Conservation (phyloP, 2,888 invertebrate genomes). For the Tortrix viridana region DNA sequence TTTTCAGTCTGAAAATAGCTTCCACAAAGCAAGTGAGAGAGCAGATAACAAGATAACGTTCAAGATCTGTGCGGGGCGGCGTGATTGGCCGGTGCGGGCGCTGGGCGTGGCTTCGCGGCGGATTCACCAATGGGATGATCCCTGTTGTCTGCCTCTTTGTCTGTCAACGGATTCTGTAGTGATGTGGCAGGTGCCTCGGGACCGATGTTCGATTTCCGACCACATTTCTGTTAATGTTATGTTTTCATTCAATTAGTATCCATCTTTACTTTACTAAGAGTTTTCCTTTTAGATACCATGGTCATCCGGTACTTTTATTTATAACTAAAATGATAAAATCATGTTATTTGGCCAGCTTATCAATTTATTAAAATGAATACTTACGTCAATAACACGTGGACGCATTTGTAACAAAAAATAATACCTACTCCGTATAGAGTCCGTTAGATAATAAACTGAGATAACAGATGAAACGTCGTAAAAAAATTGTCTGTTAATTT, state of each 20-base stretch:
- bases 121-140: slow-evolving; percentile 85
- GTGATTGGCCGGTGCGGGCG: slow-evolving; percentile 68
- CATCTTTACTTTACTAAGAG: too few relatives aligned
- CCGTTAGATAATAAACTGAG: too few relatives aligned
- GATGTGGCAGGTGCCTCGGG: slow-evolving; percentile 46
- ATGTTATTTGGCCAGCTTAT: too few relatives aligned
- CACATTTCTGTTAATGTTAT: slow-evolving; percentile 7
- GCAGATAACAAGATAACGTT: slow-evolving; percentile 83
- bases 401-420: too few relatives aligned
- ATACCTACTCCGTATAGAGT: too few relatives aligned
- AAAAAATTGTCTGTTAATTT: slow-evolving; percentile 15
- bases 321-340: too few relatives aligned
- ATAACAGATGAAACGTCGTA: slow-evolving; percentile 2
- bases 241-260: not conserved
- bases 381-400: too few relatives aligned
- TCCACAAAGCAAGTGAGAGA: slow-evolving; percentile 72
- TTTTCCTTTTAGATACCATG: too few relatives aligned
- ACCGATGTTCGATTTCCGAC: not conserved
- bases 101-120: slow-evolving; percentile 78
- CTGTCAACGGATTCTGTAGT: slow-evolving; percentile 78
- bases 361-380: too few relatives aligned
- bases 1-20: slow-evolving; percentile 71
- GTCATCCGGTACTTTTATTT: too few relatives aligned
- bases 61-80: slow-evolving; percentile 81
- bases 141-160: slow-evolving; percentile 83